A percentile compares a stretch with the other conserved stretches of the same genome.
These are phyloP conservation scores for Sebastes taczanowskii DNA, from an alignment of 2,797 vertebrate species.

Conservation along the genomic window DNA sequence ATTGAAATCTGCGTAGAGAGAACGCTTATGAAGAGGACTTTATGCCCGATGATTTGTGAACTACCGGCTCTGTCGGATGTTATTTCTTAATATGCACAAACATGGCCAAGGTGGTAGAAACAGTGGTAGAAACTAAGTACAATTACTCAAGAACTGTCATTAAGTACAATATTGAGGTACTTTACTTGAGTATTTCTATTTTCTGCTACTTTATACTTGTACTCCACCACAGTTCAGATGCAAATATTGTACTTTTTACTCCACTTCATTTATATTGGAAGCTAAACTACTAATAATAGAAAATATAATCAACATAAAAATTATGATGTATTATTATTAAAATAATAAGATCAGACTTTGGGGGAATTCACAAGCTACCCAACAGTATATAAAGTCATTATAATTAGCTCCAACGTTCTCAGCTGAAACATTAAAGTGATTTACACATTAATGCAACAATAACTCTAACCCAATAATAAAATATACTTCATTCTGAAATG, in stretches of 20 bases:
- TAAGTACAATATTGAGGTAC: neutral
- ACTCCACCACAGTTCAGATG: neutral
- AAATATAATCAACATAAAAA: neutral
- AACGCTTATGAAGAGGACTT: neutral
- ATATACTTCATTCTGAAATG: neutral
- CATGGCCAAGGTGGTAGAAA: neutral
- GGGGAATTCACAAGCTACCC: too few relatives aligned
- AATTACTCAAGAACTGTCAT: neutral
- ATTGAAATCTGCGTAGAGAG: neutral
- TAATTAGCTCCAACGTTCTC: fast-evolving
- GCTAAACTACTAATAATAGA: neutral
- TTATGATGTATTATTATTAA: neutral
- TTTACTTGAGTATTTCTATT: neutral
- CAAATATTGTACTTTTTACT: neutral
- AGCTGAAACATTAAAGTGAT: neutral
- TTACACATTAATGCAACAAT: neutral
- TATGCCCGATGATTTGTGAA: slow-evolving; percentile 2
- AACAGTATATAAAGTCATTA: too few relatives aligned
- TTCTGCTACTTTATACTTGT: too few relatives aligned
- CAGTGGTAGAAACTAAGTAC: neutral
- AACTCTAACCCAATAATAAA: neutral
- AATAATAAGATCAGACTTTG: too few relatives aligned
- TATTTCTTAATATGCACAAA: neutral
- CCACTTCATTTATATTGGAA: neutral
- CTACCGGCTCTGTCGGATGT: slow-evolving; percentile 35